Evolutionary conservation across 1,140 invertebrate species (phyloP), one percentile per base, ranked within the genome.

Genomic region (Bombyx mandarina): DNA sequence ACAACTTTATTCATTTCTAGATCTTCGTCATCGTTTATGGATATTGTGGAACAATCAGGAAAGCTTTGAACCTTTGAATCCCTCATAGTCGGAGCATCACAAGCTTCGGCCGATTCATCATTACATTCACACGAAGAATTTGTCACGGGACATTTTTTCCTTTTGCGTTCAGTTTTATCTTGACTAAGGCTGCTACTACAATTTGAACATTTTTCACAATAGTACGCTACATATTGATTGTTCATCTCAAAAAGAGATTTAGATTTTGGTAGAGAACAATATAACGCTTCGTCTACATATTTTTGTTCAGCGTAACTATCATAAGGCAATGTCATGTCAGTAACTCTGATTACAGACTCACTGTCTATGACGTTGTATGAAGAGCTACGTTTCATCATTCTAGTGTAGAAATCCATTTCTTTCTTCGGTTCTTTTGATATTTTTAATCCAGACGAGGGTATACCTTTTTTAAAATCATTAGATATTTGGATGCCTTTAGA

Each of bases 351-450:
- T 49, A 85, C 57, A 6, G 79, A 77, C 72, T 85, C 82, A 59
- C 82, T 85, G 3, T 80, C 79, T 50, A 85, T 82, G 43, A 82
- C 58, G n/a, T 68, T 67, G 57, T 79, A 84, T 6, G 81, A 82
- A 43, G 70, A 71, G 56, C 72, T 77, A 60, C 70, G 75, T 57
- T 75, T 77, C 22, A 56, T 67, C 7, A 77, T 43, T 57, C 61
- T 62, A 50, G 56, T 61, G 48, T 73, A 69, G 35, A 66, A 69
- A 22, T 71, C 69, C 0, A 42, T 42, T 9, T 67, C 59, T 49
- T 62, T 71, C 48, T 67, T 77, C 10, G 71, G 62, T 53, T 69
- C 66, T 45, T 73, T 80, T 48, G 65, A 66, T 54, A 76, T 45
- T 65, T 80, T 75, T 7, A 79, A 54, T 10, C 70, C 72, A 8